Evolutionary conservation across 35 echinoderm and acorn worm genomes (phyloP).

Genomic region (Ophioderma brevispina): DNA sequence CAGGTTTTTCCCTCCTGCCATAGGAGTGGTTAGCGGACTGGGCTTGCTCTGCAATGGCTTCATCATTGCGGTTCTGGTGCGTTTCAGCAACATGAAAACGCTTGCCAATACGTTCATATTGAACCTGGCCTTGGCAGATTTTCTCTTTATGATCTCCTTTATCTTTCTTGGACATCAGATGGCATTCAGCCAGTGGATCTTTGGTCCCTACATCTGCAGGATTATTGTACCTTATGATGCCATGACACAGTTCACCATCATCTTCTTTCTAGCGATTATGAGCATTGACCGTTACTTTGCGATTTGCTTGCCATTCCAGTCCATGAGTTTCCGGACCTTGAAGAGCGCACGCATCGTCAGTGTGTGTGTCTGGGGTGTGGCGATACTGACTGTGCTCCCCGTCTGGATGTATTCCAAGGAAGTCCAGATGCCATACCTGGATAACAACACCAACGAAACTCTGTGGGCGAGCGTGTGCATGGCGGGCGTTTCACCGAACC

Average conservation of each 20-base stretch:
- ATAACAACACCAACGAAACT: neutral
- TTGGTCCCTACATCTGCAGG: conserved; percentile 73
- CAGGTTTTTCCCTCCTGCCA: conserved; percentile 15
- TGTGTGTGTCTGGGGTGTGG: conserved; percentile 49
- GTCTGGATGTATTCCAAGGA: conserved; percentile 82
- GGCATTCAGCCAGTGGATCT: conserved; percentile 60
- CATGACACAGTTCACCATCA: conserved; percentile 85
- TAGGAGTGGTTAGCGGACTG: conserved; percentile 55
- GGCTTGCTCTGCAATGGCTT: conserved; percentile 80
- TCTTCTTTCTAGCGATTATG: conserved; percentile 85
- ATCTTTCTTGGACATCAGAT: conserved; percentile 83
- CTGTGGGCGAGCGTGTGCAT: neutral
- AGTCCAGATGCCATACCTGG: neutral
- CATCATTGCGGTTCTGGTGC: conserved; percentile 73
- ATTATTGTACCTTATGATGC: conserved; percentile 76
- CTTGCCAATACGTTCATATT: conserved; percentile 88
- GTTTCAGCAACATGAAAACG: conserved; percentile 82
- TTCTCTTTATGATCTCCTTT: conserved; percentile 89
- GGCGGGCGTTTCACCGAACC: conserved; percentile 28
- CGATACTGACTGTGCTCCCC: conserved; percentile 65
- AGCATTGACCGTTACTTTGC: conserved; percentile 91
- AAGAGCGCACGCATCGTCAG: conserved; percentile 61
- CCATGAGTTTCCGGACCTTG: conserved; percentile 86
- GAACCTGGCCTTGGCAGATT: conserved; percentile 78
- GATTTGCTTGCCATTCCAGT: conserved; percentile 81